phyloP scores from a whole-genome alignment of 2,888 invertebrate genomes.

The Diogma glabrata region DNA sequence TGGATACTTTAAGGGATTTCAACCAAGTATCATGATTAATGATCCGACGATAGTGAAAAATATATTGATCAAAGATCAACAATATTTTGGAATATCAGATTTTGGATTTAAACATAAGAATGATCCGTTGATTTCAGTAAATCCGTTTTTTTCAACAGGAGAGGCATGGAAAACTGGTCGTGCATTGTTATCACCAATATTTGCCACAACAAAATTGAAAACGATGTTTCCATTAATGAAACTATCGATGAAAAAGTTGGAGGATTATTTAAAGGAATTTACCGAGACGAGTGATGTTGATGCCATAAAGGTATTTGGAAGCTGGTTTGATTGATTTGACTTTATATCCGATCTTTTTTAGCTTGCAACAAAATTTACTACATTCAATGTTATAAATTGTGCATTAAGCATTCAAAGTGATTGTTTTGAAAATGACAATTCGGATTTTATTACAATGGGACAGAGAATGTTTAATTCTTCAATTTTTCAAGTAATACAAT shows the following conservation, averaged over 20 bases:
- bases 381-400: conserved; percentile 11
- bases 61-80: conserved; percentile 10
- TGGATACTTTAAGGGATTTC: conserved; percentile 9
- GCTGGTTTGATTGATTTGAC: no score
- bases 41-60: conserved; percentile 12
- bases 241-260: background rate
- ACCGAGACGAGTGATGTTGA: background rate
- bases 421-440: conserved; percentile 9
- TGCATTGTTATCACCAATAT: conserved; percentile 1
- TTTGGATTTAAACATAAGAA: conserved; percentile 3
- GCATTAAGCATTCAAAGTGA: conserved; percentile 12
- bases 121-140: conserved; percentile 10
- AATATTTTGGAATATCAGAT: conserved; percentile 5
- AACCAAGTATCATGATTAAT: background rate
- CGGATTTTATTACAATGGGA: conserved; percentile 16
- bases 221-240: background rate
- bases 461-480: conserved; percentile 11
- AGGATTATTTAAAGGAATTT: background rate
- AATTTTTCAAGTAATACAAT: conserved; percentile 4
- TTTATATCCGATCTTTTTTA: no score
- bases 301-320: background rate
- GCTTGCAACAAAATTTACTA: conserved; percentile 11
- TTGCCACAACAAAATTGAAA: conserved; percentile 8
- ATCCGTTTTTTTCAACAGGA: conserved; percentile 9
- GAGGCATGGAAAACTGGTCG: conserved; percentile 10